A percentile compares a stretch with the other conserved stretches of the same genome.
Conservation (phyloP, 2,113 vertebrate species). For the Campylorhamphus procurvoides region DNA sequence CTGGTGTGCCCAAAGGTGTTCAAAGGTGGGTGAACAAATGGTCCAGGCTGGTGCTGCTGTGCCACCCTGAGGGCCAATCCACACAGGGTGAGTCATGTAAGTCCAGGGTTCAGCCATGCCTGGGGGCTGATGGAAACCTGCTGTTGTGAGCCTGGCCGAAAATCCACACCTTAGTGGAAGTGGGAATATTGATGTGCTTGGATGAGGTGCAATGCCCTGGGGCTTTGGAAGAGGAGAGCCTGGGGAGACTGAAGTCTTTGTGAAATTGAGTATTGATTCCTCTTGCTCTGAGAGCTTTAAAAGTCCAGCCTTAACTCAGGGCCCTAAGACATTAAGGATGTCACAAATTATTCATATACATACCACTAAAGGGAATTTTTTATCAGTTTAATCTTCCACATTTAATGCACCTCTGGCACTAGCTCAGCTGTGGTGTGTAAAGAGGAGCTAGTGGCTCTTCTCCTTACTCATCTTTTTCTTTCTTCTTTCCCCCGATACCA, state of each 20-base stretch:
- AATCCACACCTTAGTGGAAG: background rate
- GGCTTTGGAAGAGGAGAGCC: background rate
- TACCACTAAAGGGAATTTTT: background rate
- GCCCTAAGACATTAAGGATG: background rate
- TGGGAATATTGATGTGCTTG: background rate
- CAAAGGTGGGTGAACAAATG: background rate
- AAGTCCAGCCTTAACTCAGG: background rate
- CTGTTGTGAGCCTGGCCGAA: background rate
- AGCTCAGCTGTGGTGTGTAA: background rate
- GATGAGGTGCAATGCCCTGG: background rate
- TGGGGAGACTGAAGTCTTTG: background rate
- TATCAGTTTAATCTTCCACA: background rate
- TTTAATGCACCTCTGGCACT: background rate
- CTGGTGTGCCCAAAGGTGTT: accelerated
- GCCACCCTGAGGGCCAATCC: accelerated
- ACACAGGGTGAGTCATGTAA: background rate
- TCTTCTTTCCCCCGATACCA: background rate
- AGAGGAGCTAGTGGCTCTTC: background rate
- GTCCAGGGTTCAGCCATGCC: background rate
- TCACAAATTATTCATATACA: background rate
- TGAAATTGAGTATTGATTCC: conserved; percentile 64
- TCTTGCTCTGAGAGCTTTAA: conserved; percentile 13
- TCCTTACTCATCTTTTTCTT: background rate
- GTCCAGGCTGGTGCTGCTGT: background rate
- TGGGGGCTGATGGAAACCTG: background rate